Percentiles rank a stretch among this genome's conserved stretches.
Evolutionary conservation across 2,888 invertebrate genomes (phyloP).

Genomic region (Diogma glabrata): DNA sequence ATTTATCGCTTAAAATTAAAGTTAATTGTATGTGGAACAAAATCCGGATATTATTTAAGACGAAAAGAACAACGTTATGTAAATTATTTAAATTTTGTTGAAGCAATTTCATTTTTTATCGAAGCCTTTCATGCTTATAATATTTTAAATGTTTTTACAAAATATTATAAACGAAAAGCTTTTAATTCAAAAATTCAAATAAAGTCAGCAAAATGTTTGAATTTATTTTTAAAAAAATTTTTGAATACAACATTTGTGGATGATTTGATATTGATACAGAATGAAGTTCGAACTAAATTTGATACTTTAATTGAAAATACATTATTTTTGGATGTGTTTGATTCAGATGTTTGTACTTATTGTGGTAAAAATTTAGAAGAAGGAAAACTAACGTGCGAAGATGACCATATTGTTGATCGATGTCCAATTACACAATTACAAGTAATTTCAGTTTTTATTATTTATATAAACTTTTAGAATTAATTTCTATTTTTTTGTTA

Average conservation of each 20-base stretch:
- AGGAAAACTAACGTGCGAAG: neutral
- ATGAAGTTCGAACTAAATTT: neutral
- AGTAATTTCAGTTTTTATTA: neutral
- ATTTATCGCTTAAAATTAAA: neutral
- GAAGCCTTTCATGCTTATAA: neutral
- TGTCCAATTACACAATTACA: constrained; percentile 1
- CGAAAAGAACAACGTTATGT: neutral
- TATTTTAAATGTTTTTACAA: neutral
- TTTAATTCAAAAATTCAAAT: neutral
- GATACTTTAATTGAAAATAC: neutral
- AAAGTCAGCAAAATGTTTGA: neutral
- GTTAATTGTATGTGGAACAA: neutral
- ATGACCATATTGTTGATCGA: neutral
- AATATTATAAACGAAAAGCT: neutral
- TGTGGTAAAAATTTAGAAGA: neutral
- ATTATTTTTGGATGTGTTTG: neutral
- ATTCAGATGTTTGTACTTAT: neutral
- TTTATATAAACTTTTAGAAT: neutral
- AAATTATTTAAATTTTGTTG: neutral
- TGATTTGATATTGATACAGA: neutral
- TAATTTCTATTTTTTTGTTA: neutral
- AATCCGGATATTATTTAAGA: neutral
- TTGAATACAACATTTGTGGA: neutral
- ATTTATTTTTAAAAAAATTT: neutral
- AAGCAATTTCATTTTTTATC: neutral